Base-by-base conservation (phyloP, 2,888 invertebrate species). In the Flabesymbios commensalis region DNA sequence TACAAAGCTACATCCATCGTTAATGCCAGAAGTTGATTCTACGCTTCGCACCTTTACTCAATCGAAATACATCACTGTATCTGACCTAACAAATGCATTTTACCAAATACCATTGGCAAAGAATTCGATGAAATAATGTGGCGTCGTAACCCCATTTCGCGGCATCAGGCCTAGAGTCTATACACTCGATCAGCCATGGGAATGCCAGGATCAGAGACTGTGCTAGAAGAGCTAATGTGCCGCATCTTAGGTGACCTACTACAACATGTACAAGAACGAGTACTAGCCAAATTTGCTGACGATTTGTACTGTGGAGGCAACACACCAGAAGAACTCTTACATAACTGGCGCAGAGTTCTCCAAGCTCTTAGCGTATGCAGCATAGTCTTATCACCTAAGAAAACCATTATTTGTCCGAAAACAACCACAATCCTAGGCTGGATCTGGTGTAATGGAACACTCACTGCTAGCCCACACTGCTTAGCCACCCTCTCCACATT, bases 121-220 rank as follows among this genome's bases (percentile, higher is more conserved):
- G 33, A 43, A 41, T 10, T 53, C 67, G n/a, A n/a, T n/a, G n/a
- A n/a, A n/a, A n/a, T n/a, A n/a, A n/a, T 26, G 41, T 1, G 47
- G 32, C 4, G 58, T 61, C 24, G 61, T 26, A 14, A 61, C 61
- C 10, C 59, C 57, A 41, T 61, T 39, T 42, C 32, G 31, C 31
- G 69, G 70, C 3, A 28, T 53, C 19, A 14, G n/a, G n/a, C n/a
- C n/a, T n/a, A n/a, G n/a, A n/a, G 56, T 19, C 45, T 61, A 1
- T 62, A 64, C 52, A 45, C 53, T 14, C 33, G 62, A 47, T 65
- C 58, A 10, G 64, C 67, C 5, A 68, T 68, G 67, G 64, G 67
- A 4, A 67, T 67, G 62, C 68, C 66, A 5, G 62, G 64, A 2
- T 66, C 61, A 2, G 62, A 67, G 31, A 66, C 61, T 3, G 64